Conservation (phyloP, 1,140 invertebrate species). For the Leptopilina boulardi region DNA sequence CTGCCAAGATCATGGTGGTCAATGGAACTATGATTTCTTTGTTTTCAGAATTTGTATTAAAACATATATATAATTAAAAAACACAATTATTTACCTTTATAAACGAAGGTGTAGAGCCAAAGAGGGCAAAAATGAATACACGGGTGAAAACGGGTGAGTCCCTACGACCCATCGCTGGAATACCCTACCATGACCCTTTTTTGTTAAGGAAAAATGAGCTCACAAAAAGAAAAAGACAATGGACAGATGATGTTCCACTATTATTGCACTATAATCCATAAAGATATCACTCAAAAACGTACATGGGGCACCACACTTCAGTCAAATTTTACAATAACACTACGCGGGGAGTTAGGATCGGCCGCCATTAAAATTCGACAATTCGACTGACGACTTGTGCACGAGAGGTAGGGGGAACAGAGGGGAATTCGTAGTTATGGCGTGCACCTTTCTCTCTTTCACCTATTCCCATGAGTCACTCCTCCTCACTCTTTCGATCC, state of each 20-base stretch:
- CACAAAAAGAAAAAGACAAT: conserved; percentile 21
- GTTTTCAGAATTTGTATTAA: neutral
- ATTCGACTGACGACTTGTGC: conserved; percentile 47
- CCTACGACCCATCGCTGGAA: conserved; percentile 26
- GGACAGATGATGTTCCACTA: neutral
- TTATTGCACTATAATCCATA: conserved; percentile 9
- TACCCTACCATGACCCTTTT: conserved; percentile 24
- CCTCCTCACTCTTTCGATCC: conserved; percentile 51
- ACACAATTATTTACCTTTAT: neutral
- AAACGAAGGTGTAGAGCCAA: conserved; percentile 12
- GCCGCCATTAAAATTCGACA: conserved; percentile 73
- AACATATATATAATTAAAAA: neutral
- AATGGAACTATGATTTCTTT: neutral
- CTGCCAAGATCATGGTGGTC: neutral
- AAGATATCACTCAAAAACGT: conserved; percentile 14
- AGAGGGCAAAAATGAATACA: conserved; percentile 12
- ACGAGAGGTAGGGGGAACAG: conserved; percentile 32
- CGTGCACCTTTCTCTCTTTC: conserved; percentile 16
- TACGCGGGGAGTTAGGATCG: conserved; percentile 63
- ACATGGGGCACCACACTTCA: conserved; percentile 43
- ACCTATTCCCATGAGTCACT: conserved; percentile 14
- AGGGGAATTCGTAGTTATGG: neutral
- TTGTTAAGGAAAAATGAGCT: conserved; percentile 14
- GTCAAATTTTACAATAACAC: conserved; percentile 69
- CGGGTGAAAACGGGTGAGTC: conserved; percentile 24